Conservation (phyloP, 2,888 invertebrate genomes). For the Cantharis nigra region DNA sequence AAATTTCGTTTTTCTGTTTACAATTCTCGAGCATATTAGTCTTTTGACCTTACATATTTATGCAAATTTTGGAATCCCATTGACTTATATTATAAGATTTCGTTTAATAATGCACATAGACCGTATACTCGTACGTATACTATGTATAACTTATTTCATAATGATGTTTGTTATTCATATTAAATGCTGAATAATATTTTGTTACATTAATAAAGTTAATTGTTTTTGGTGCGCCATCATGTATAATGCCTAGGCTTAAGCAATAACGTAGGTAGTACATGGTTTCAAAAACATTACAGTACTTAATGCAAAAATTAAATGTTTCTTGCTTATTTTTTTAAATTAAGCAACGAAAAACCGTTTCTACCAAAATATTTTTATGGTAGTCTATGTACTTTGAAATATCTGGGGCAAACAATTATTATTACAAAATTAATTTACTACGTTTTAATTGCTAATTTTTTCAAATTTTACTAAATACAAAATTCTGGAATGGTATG, state of each 20-base stretch:
- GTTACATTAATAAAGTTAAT: background rate
- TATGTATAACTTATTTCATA: background rate
- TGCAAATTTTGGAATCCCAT: background rate
- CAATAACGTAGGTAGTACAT: background rate
- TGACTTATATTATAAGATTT: background rate
- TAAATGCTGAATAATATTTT: background rate
- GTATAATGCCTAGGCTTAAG: background rate
- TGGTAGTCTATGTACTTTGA: background rate
- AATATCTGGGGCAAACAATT: background rate
- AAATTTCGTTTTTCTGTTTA: background rate
- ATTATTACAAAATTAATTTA: background rate
- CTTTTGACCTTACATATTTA: slow-evolving; percentile 1
- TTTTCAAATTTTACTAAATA: background rate
- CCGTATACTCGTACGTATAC: no score
- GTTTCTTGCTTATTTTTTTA: background rate
- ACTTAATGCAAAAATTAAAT: background rate
- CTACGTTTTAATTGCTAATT: background rate
- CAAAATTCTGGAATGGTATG: no score
- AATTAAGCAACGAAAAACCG: background rate
- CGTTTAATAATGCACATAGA: background rate
- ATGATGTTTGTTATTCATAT: background rate
- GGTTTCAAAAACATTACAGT: background rate
- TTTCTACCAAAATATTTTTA: background rate
- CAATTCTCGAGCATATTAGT: background rate
- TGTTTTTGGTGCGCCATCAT: background rate